Conservation (phyloP, 2,113 vertebrate species). For the Eulemur rufifrons region DNA sequence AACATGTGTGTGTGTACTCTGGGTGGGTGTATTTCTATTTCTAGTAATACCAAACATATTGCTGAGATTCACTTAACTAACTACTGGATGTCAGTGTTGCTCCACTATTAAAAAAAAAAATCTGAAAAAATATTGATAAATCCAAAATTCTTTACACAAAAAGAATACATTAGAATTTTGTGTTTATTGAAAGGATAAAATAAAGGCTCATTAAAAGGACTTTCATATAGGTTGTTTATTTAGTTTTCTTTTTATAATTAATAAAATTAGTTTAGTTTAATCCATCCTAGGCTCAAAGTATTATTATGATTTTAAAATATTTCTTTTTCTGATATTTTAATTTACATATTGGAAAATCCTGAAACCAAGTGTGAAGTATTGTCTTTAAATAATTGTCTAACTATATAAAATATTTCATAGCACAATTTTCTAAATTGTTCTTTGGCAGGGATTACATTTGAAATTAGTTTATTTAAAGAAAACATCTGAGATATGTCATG, state of each 20-base stretch:
- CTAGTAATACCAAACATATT: neutral
- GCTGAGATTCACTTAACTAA: conserved; percentile 1
- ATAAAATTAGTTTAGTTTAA: neutral
- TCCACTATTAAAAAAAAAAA: neutral
- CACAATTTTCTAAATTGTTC: neutral
- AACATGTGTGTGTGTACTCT: neutral
- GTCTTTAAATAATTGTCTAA: neutral
- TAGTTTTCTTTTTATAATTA: neutral
- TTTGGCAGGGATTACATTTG: neutral
- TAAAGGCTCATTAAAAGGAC: neutral
- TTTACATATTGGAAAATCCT: neutral
- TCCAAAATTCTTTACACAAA: neutral
- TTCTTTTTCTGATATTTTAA: neutral
- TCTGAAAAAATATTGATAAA: neutral
- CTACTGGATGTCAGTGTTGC: neutral
- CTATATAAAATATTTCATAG: neutral
- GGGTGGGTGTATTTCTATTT: neutral
- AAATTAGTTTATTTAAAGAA: neutral
- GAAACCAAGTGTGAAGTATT: neutral
- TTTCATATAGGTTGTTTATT: neutral
- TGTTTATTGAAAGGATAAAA: neutral
- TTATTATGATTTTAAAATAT: conserved; percentile 40
- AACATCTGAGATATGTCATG: neutral
- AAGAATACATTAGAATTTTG: neutral
- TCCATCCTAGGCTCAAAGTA: neutral